phyloP scores from a whole-genome alignment of 2,113 vertebrate species.

The Panthera leo region DNA sequence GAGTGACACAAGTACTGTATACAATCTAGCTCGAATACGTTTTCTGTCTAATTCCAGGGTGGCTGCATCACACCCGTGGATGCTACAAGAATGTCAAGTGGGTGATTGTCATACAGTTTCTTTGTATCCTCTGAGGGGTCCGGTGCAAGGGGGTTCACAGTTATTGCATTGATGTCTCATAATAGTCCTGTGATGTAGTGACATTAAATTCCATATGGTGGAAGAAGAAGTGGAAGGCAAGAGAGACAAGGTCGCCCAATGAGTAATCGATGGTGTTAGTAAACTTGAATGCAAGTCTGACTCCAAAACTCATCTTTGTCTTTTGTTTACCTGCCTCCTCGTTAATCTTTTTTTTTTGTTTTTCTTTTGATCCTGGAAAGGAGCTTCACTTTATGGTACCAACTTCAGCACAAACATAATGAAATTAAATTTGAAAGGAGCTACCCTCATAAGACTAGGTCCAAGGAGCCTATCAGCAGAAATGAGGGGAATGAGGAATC shows the following conservation, averaged over 20 bases:
- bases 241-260: not conserved
- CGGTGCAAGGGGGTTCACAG: not conserved
- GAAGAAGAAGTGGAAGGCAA: not conserved
- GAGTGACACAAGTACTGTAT: conserved; percentile 66
- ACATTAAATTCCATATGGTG: not conserved
- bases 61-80: not conserved
- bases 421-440: conserved; percentile 52
- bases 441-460: not conserved
- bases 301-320: not conserved
- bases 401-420: conserved; percentile 51
- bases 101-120: not conserved
- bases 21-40: conserved; percentile 48
- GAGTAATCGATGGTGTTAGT: not conserved
- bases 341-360: not conserved
- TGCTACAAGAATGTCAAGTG: not conserved
- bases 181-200: not conserved
- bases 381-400: conserved; percentile 57
- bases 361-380: not conserved
- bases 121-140: not conserved
- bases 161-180: not conserved
- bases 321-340: not conserved
- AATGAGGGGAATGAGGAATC: not conserved
- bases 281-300: not conserved
- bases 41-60: conserved; percentile 48
- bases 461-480: not conserved